A percentile compares a stretch with the other conserved stretches of the same genome.
Evolutionary conservation across 1,140 invertebrate species (phyloP).

Genomic region (Drosophila pseudoananassae): DNA sequence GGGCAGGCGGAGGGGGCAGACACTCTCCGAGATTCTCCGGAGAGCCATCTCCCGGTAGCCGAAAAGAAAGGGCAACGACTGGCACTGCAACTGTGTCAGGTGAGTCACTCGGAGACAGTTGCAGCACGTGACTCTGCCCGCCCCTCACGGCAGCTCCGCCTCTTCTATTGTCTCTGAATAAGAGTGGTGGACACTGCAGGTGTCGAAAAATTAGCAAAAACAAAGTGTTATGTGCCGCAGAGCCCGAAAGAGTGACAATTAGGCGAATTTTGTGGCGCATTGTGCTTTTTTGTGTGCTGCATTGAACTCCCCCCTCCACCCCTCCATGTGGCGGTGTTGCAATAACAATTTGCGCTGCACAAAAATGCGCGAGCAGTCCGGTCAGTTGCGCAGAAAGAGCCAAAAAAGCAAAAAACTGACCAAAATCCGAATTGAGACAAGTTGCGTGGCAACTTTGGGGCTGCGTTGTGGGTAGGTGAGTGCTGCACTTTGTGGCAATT

Average conservation of each 20-base stretch:
- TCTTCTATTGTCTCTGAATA: conserved; percentile 33
- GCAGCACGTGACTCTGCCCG: conserved; percentile 19
- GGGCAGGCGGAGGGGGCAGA: conserved; percentile 21
- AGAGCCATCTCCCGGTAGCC: conserved; percentile 12
- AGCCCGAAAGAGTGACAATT: conserved; percentile 66
- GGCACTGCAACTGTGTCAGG: conserved; percentile 38
- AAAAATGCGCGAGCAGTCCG: conserved; percentile 64
- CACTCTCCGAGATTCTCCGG: conserved; percentile 15
- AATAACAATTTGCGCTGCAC: conserved; percentile 79
- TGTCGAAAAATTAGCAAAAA: conserved; percentile 75
- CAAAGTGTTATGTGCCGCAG: conserved; percentile 78
- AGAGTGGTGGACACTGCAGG: conserved; percentile 40
- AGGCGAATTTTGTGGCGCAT: conserved; percentile 70
- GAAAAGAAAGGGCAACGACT: conserved; percentile 51
- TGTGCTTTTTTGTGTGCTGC: conserved; percentile 57
- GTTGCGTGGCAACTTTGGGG: conserved; percentile 33
- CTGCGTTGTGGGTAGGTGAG: conserved; percentile 24
- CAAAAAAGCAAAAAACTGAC: conserved; percentile 19
- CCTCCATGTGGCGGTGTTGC: conserved; percentile 62
- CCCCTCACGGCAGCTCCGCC: not conserved
- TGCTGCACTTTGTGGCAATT: conserved; percentile 40
- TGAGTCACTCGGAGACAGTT: conserved; percentile 37
- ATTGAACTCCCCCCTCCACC: conserved; percentile 57
- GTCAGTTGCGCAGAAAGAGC: conserved; percentile 8
- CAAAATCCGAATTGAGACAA: conserved; percentile 42